Evolutionary conservation across 2,888 invertebrate species (phyloP).

Genomic region (Brenthis hecate): DNA sequence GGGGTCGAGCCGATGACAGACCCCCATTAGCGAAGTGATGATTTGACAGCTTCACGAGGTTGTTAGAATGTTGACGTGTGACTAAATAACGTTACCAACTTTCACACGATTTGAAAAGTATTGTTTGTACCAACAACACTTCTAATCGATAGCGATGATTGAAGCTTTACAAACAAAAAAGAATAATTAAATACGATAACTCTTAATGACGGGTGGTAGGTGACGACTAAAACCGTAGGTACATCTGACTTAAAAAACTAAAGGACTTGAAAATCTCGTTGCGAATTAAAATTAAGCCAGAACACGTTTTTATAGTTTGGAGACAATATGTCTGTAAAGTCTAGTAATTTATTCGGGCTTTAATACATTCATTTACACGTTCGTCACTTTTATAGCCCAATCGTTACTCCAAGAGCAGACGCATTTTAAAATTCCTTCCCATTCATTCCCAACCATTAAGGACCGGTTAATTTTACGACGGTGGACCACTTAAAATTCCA

Average conservation of each 20-base stretch:
- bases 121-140: conserved; percentile 52
- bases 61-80: conserved; percentile 58
- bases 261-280: too few species aligned
- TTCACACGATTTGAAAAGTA: conserved; percentile 69
- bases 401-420: conserved; percentile 33
- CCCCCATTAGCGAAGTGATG: conserved; percentile 74
- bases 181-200: neutral
- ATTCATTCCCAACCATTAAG: conserved; percentile 42
- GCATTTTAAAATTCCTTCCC: conserved; percentile 61
- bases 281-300: neutral
- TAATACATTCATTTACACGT: conserved; percentile 28
- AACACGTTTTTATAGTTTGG: conserved; percentile 19
- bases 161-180: conserved; percentile 24
- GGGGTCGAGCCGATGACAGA: conserved; percentile 72
- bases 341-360: conserved; percentile 24
- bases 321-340: conserved; percentile 31
- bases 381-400: conserved; percentile 25
- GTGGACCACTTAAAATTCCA: conserved; percentile 53
- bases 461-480: conserved; percentile 49
- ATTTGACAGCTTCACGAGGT: conserved; percentile 67
- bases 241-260: neutral
- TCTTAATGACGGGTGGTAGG: neutral
- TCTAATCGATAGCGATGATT: conserved; percentile 36
- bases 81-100: conserved; percentile 54
- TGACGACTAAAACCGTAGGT: neutral